These are phyloP conservation scores for Arothron firmamentum DNA, from an alignment of 2,113 vertebrate genomes.

Conservation along the genomic window DNA sequence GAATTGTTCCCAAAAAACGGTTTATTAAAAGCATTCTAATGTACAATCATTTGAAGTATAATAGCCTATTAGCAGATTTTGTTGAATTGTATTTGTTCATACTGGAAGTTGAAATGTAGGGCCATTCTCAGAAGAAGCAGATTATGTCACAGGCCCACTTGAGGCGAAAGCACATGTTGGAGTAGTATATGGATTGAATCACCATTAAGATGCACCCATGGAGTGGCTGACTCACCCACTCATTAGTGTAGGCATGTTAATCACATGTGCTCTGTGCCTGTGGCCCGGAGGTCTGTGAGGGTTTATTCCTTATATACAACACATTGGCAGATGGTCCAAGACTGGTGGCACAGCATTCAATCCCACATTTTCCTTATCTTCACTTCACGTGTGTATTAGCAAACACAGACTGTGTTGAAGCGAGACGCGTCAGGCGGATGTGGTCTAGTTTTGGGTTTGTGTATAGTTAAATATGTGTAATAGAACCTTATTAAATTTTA, in stretches of 20 bases:
- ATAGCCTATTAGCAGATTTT: constrained; percentile 68
- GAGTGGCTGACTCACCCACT: constrained; percentile 53
- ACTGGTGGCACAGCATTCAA: constrained; percentile 48
- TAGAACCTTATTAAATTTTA: constrained; percentile 69
- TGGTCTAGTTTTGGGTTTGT: constrained; percentile 28
- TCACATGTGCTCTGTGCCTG: constrained; percentile 54
- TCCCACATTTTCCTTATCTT: constrained; percentile 20
- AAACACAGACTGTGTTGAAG: constrained; percentile 14
- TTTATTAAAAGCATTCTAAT: constrained; percentile 65
- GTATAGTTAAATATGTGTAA: constrained; percentile 62
- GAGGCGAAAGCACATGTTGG: constrained; percentile 21
- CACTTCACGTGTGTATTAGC: constrained; percentile 11
- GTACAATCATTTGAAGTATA: constrained; percentile 68
- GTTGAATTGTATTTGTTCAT: constrained; percentile 55
- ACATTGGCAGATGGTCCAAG: constrained; percentile 65
- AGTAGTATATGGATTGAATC: constrained; percentile 49
- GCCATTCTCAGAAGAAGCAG: constrained; percentile 41
- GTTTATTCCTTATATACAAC: constrained; percentile 61
- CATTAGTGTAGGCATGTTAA: constrained; percentile 73
- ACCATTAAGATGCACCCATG: constrained; percentile 38
- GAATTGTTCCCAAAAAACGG: background rate
- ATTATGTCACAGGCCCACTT: constrained; percentile 51
- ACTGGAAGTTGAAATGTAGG: constrained; percentile 60
- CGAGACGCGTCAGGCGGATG: constrained; percentile 30
- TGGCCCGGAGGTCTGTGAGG: constrained; percentile 47